phyloP scores from a whole-genome alignment of 1,140 invertebrate species.

The Bombus haemorrhoidalis region DNA sequence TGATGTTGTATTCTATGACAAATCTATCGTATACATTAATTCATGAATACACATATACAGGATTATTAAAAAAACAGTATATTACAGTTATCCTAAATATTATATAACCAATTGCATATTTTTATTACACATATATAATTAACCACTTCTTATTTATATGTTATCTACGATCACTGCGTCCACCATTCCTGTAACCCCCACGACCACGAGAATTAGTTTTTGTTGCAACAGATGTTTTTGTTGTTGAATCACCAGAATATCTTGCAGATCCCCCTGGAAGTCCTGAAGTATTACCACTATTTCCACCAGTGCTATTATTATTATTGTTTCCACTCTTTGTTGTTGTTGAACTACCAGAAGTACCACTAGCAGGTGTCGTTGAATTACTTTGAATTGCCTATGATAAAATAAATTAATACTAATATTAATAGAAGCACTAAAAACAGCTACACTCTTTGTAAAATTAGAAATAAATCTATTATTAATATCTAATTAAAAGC shows the following conservation, averaged over 20 bases:
- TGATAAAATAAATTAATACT: constrained; percentile 10
- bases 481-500: background rate
- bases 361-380: constrained; percentile 69
- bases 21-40: constrained; percentile 47
- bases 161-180: constrained; percentile 83
- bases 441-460: background rate
- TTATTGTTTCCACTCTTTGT: constrained; percentile 82
- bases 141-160: constrained; percentile 65
- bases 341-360: constrained; percentile 76
- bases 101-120: constrained; percentile 22
- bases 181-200: constrained; percentile 82
- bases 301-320: constrained; percentile 66
- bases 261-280: constrained; percentile 72
- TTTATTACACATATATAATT: constrained; percentile 57
- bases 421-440: background rate
- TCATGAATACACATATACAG: constrained; percentile 53
- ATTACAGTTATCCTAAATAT: constrained; percentile 54
- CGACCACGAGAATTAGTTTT: constrained; percentile 83
- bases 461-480: background rate
- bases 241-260: constrained; percentile 68
- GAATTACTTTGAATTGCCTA: constrained; percentile 73
- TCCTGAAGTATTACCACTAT: constrained; percentile 54
- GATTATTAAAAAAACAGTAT: constrained; percentile 59
- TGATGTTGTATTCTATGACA: constrained; percentile 23
- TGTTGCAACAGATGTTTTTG: constrained; percentile 76